Conservation (phyloP, 2,888 invertebrate genomes). For the Sphecodes monilicornis region DNA sequence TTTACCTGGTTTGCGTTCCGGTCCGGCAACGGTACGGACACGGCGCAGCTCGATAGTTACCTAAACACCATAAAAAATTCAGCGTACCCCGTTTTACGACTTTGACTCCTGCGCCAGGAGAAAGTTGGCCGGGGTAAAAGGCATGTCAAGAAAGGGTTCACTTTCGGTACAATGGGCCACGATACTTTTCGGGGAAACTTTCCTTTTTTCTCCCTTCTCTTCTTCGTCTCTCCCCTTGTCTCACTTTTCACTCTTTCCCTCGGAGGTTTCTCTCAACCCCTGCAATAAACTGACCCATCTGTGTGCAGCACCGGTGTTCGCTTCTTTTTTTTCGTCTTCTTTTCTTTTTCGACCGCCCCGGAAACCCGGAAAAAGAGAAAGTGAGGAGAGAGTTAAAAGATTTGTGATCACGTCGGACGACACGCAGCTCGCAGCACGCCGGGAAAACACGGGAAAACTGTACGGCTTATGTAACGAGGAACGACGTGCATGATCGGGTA, state of each 20-base stretch:
- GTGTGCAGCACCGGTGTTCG: slow-evolving; percentile 60
- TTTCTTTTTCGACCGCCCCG: slow-evolving; percentile 63
- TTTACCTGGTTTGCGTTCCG: slow-evolving; percentile 57
- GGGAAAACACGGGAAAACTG: slow-evolving; percentile 26
- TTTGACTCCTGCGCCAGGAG: slow-evolving; percentile 70
- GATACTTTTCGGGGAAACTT: slow-evolving; percentile 69
- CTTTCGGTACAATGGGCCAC: slow-evolving; percentile 55
- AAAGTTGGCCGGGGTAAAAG: slow-evolving; percentile 72
- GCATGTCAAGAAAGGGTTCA: slow-evolving; percentile 78
- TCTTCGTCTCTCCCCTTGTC: slow-evolving; percentile 26
- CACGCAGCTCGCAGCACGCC: slow-evolving; percentile 23
- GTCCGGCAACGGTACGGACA: not conserved
- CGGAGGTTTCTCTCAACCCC: slow-evolving; percentile 77
- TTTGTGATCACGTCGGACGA: slow-evolving; percentile 51
- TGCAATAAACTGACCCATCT: slow-evolving; percentile 80
- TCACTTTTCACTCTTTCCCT: slow-evolving; percentile 31
- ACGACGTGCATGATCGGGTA: slow-evolving; percentile 11
- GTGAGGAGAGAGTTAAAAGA: slow-evolving; percentile 73
- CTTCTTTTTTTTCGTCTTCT: slow-evolving; percentile 62
- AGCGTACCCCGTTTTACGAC: slow-evolving; percentile 77
- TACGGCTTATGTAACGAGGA: slow-evolving; percentile 29
- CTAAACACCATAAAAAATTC: slow-evolving; percentile 82
- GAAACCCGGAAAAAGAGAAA: slow-evolving; percentile 75
- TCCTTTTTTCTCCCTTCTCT: slow-evolving; percentile 72
- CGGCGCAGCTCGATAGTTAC: slow-evolving; percentile 65